phyloP scores from a whole-genome alignment of 2,113 vertebrate genomes.

The Clarias macrocephalus region DNA sequence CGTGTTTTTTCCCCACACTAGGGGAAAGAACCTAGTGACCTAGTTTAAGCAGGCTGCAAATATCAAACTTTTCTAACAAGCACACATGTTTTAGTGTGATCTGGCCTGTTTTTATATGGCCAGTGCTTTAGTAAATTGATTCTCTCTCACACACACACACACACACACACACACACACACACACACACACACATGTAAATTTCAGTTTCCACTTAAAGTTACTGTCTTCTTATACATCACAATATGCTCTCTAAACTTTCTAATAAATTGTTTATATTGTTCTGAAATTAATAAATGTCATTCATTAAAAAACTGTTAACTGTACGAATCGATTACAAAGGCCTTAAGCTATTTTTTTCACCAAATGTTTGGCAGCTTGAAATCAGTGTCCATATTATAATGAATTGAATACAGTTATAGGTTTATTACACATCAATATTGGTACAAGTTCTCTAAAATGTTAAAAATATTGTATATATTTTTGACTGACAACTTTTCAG shows the following conservation, averaged over 20 bases:
- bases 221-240: neutral
- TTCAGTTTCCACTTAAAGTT: neutral
- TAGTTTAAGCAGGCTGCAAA: neutral
- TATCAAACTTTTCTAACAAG: neutral
- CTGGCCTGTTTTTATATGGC: neutral
- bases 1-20: neutral
- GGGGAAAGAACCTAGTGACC: neutral
- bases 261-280: neutral
- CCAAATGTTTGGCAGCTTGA: neutral
- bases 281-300: neutral
- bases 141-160: neutral
- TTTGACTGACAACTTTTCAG: neutral
- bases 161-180: neutral
- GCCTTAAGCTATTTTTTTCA: neutral
- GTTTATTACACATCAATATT: neutral
- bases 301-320: neutral
- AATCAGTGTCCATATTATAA: neutral
- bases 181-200: neutral
- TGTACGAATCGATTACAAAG: neutral
- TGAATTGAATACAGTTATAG: neutral
- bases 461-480: neutral
- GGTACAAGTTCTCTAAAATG: neutral
- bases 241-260: neutral
- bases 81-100: neutral
- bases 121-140: constrained; percentile 16